Evolutionary conservation across 2,888 invertebrate genomes (phyloP), one percentile per base, ranked within the genome.

Genomic region (Alcis repandata): DNA sequence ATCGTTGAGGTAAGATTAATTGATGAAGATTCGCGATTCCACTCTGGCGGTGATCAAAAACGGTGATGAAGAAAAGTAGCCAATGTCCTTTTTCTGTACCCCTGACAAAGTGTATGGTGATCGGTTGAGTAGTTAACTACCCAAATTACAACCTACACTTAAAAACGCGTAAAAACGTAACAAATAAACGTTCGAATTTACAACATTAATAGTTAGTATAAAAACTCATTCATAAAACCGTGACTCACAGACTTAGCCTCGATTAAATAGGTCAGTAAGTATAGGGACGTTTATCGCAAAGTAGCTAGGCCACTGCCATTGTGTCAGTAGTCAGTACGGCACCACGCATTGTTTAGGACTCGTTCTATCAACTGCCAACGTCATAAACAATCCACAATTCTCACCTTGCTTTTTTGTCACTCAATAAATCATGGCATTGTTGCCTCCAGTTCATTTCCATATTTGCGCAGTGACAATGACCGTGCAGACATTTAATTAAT

Each of bases 401-500:
- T 90, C 91, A 92, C 91, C 92, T 92, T 84, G 74, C 80, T 84
- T 88, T 88, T 87, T 87, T 87, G 78, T 76, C 76, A 67, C 65
- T 77, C 83, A 85, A 92, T 93, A 93, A 92, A 93, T 93, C 92
- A 92, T 75, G 69, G 83, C 88, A 86, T 92, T 92, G 92, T 92
- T 92, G 84, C 74, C 78, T 76, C 83, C 76, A 69, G 77, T 85
- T 87, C 85, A 92, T 92, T 91, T 88, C 83, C 92, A 92, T 93
- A 92, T 92, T 92, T 91, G 87, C 86, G 87, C 82, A 85, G 81
- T 82, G 87, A 92, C 92, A 92, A 92, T 90, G 91, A 91, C 92
- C 92, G 90, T 89, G 83, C 83, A 87, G 86, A 89, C 92, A 86
- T 92, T 91, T 93, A 92, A 92, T 92, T 93, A 92, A 93, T 93